phyloP scores from a whole-genome alignment of 2,113 vertebrate species.

The Laticauda colubrina region DNA sequence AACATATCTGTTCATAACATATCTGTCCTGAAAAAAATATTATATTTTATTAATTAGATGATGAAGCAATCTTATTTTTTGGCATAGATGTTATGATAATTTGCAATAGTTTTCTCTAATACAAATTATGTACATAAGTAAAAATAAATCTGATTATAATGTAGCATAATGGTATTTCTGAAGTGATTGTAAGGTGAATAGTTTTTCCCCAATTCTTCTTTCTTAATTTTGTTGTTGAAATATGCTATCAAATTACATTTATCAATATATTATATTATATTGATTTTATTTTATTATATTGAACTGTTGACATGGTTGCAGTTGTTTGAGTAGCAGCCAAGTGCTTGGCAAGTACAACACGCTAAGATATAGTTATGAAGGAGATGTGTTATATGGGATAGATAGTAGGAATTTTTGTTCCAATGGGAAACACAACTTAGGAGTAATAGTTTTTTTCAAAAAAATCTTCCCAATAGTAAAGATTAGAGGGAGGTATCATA shows the following conservation, averaged over 20 bases:
- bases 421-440: background rate
- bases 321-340: background rate
- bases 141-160: background rate
- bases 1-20: too few relatives aligned
- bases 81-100: background rate
- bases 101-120: background rate
- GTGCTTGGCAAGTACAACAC: background rate
- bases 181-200: too few relatives aligned
- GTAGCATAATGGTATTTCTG: background rate
- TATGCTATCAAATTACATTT: background rate
- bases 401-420: background rate
- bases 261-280: too few relatives aligned
- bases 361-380: background rate
- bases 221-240: background rate
- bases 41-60: too few relatives aligned
- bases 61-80: background rate
- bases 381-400: background rate
- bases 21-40: too few relatives aligned
- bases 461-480: background rate
- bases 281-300: too few relatives aligned
- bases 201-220: background rate
- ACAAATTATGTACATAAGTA: too few relatives aligned
- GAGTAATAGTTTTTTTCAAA: background rate
- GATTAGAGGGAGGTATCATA: background rate
- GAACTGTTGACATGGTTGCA: background rate